A percentile compares a stretch with the other conserved stretches of the same genome.
phyloP scores from a whole-genome alignment of 2,888 invertebrate species.

The Leptinotarsa rubiginosa region DNA sequence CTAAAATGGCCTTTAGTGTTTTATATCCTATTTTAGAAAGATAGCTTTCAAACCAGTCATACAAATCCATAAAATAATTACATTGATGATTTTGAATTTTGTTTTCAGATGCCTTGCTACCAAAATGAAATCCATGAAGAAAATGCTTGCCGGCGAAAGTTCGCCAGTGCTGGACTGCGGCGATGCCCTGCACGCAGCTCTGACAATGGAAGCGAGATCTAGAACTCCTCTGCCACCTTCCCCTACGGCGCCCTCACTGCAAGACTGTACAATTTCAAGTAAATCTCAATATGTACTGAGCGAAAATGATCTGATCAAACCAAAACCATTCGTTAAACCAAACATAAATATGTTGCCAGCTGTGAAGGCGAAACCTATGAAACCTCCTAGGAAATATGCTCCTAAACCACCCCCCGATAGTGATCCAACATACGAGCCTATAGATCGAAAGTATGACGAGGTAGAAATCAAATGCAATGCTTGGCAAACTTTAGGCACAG shows the following conservation, averaged over 20 bases:
- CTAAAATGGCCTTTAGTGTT: too few species aligned
- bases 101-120: slow-evolving; percentile 77
- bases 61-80: too few species aligned
- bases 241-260: slow-evolving; percentile 57
- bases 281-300: slow-evolving; percentile 32
- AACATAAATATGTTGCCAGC: neutral
- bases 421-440: slow-evolving; percentile 64
- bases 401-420: slow-evolving; percentile 30
- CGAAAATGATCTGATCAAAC: slow-evolving; percentile 16
- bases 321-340: slow-evolving; percentile 30
- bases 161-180: slow-evolving; percentile 73
- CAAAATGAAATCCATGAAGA: slow-evolving; percentile 90
- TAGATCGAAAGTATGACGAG: slow-evolving; percentile 78
- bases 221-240: slow-evolving; percentile 81
- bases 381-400: slow-evolving; percentile 64
- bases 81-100: neutral
- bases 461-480: slow-evolving; percentile 83
- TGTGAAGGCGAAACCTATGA: slow-evolving; percentile 41
- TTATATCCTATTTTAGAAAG: too few species aligned
- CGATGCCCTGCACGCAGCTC: slow-evolving; percentile 79
- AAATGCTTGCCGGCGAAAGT: slow-evolving; percentile 79
- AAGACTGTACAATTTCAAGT: slow-evolving; percentile 46
- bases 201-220: slow-evolving; percentile 85
- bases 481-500: slow-evolving; percentile 84
- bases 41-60: too few species aligned